Percentiles rank a stretch among this genome's conserved stretches.
These are phyloP conservation scores for Plectrocnemia conspersa DNA, from an alignment of 1,140 invertebrate species.

Conservation along the genomic window DNA sequence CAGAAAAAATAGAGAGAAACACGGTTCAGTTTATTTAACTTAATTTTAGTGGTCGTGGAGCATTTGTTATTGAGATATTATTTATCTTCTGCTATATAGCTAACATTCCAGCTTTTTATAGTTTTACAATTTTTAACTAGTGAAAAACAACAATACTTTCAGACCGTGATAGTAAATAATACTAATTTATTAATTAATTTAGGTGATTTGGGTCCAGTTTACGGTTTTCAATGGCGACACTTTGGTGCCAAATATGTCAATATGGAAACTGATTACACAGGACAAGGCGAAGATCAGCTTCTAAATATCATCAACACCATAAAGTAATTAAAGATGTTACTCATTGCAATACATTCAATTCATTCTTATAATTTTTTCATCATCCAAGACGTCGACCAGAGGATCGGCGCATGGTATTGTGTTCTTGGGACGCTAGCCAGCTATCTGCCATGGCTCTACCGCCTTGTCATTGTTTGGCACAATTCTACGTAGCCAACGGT, in stretches of 20 bases:
- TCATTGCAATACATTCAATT: no score
- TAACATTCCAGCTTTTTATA: neutral
- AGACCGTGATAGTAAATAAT: no score
- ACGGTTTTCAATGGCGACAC: conserved; percentile 99
- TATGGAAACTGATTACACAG: conserved; percentile 78
- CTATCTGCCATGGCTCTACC: conserved; percentile 91
- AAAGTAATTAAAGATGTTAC: conserved; percentile 55
- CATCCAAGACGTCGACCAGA: conserved; percentile 52
- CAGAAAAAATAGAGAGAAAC: no score
- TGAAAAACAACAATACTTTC: neutral
- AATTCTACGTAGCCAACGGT: conserved; percentile 89
- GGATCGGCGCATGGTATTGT: conserved; percentile 88
- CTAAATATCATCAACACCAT: conserved; percentile 78
- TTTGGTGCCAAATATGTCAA: conserved; percentile 90
- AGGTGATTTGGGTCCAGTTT: conserved; percentile 95
- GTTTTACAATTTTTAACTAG: conserved; percentile 6
- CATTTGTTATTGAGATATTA: no score
- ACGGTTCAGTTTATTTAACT: no score
- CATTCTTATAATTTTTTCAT: conserved; percentile 1
- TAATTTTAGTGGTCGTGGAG: no score
- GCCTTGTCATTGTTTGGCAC: conserved; percentile 92
- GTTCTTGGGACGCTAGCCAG: conserved; percentile 93
- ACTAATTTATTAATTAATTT: no score
- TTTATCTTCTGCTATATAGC: neutral
- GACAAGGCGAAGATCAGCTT: conserved; percentile 93